phyloP scores from a whole-genome alignment of 2,113 vertebrate species.

The Rissa tridactyla region DNA sequence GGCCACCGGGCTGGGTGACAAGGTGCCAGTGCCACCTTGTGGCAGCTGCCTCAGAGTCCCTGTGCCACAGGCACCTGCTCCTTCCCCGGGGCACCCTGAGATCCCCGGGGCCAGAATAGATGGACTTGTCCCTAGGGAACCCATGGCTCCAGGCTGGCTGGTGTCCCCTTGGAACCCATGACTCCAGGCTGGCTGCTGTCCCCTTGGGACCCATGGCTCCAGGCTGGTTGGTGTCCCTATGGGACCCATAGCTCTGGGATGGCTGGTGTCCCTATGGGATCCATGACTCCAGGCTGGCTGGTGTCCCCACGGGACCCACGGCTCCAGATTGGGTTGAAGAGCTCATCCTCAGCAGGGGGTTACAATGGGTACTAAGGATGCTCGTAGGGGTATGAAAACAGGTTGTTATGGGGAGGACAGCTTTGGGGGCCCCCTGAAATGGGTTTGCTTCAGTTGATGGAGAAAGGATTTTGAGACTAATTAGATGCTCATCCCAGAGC shows the following conservation, averaged over 20 bases:
- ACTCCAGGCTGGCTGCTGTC: not conserved
- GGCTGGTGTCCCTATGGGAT: not conserved
- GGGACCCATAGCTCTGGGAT: fast-evolving
- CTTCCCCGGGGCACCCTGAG: not conserved
- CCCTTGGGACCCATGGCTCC: fast-evolving
- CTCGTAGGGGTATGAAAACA: fast-evolving
- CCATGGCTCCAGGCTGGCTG: not conserved
- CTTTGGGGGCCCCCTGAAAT: not conserved
- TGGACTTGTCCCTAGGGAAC: fast-evolving
- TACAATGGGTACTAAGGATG: not conserved
- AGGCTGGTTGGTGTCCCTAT: fast-evolving
- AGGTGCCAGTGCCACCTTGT: conserved; percentile 36
- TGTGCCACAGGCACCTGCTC: fast-evolving
- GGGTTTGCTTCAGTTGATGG: not conserved
- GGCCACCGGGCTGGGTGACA: not conserved
- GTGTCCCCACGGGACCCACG: not conserved
- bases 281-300: not conserved
- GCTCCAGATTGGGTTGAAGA: not conserved
- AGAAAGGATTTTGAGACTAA: not conserved
- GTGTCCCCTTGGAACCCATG: not conserved
- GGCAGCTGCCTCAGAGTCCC: not conserved
- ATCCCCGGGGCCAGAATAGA: fast-evolving
- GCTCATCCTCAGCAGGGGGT: not conserved
- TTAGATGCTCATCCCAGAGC: not conserved
- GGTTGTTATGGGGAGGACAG: fast-evolving